Evolutionary conservation across 2,113 vertebrate species (phyloP).

Genomic region (Hippocampus zosterae): DNA sequence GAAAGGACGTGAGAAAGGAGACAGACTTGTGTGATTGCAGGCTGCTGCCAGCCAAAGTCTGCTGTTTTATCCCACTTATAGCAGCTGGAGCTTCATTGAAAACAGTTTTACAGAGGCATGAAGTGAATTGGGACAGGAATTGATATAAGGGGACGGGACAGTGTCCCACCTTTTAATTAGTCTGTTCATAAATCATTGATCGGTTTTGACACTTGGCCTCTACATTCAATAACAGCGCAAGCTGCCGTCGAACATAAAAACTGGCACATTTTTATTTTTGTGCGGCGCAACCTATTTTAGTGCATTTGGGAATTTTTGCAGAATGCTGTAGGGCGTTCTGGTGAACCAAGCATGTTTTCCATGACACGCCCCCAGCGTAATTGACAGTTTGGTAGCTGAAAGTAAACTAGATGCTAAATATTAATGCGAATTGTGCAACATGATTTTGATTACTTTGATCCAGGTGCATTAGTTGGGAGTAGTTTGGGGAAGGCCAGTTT

Average conservation of each 20-base stretch:
- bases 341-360: too few species aligned
- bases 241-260: too few species aligned
- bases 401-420: too few species aligned
- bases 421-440: too few species aligned
- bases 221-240: too few species aligned
- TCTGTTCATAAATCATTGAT: background rate
- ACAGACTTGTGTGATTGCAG: slow-evolving; percentile 51
- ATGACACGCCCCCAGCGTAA: too few species aligned
- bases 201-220: background rate
- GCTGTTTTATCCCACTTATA: slow-evolving; percentile 35
- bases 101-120: slow-evolving; percentile 9
- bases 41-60: slow-evolving; percentile 41
- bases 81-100: slow-evolving; percentile 26
- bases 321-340: too few species aligned
- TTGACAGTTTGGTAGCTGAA: too few species aligned
- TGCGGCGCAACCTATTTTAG: too few species aligned
- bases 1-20: slow-evolving; percentile 50
- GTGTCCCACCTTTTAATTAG: background rate
- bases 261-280: too few species aligned
- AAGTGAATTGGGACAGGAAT: background rate
- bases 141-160: background rate
- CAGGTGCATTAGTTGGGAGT: background rate
- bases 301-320: too few species aligned
- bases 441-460: too few species aligned
- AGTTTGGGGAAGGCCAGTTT: background rate